Percentiles rank a stretch among this genome's conserved stretches.
Conservation (phyloP, 2,888 invertebrate species). For the Erynnis tages region DNA sequence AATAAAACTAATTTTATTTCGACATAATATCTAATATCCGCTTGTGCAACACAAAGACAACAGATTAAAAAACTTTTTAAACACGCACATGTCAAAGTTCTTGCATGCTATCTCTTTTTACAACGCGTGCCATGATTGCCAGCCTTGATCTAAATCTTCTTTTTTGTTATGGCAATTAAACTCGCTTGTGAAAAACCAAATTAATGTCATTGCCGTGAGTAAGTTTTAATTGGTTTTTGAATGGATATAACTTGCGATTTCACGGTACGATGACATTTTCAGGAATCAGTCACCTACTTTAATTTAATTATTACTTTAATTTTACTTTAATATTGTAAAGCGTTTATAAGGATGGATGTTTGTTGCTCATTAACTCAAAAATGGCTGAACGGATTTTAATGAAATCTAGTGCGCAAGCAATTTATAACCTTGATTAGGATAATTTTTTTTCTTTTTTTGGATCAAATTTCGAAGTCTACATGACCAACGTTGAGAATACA, state of each 20-base stretch:
- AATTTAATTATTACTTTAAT: not conserved
- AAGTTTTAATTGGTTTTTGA: conserved; percentile 17
- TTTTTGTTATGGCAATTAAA: conserved; percentile 23
- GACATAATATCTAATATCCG: too few species aligned
- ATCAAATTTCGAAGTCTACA: too few species aligned
- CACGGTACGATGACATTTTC: not conserved
- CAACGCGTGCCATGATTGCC: conserved; percentile 1
- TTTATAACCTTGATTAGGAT: too few species aligned
- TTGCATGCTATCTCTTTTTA: conserved; percentile 1
- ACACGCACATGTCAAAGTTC: conserved; percentile 6
- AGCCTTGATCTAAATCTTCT: conserved; percentile 22
- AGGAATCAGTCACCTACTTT: not conserved
- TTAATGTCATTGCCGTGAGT: conserved; percentile 23
- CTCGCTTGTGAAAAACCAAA: conserved; percentile 7
- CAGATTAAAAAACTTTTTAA: not conserved
- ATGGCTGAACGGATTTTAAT: too few species aligned
- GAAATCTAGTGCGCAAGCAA: too few species aligned
- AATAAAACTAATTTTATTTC: too few species aligned
- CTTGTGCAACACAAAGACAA: not conserved
- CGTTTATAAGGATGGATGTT: too few species aligned
- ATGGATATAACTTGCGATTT: conserved; percentile 4
- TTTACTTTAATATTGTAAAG: too few species aligned
- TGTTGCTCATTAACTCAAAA: too few species aligned
- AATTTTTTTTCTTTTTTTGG: too few species aligned
- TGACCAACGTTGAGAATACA: too few species aligned